Evolutionary conservation across 1,140 invertebrate genomes (phyloP).

Genomic region (Drosophila kanapiae): DNA sequence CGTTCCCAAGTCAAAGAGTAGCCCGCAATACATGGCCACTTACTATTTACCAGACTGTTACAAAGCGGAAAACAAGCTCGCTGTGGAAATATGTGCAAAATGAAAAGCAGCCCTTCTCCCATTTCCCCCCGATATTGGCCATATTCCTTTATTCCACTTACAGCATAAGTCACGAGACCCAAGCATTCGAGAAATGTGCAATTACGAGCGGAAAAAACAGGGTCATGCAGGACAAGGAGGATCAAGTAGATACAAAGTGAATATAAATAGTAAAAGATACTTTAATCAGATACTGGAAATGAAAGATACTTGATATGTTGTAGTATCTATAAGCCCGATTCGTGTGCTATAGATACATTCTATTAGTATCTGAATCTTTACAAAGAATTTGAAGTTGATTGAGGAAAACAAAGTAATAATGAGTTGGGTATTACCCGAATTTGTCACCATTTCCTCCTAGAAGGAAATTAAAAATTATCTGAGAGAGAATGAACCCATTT

Average conservation of each 20-base stretch:
- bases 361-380: not conserved
- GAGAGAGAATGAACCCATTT: not conserved
- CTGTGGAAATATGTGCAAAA: constrained; percentile 69
- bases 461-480: not conserved
- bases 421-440: not conserved
- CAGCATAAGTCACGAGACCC: constrained; percentile 45
- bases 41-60: constrained; percentile 68
- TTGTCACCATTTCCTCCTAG: rapidly evolving
- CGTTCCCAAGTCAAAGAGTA: constrained; percentile 68
- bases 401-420: too few relatives aligned
- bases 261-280: not conserved
- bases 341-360: too few relatives aligned
- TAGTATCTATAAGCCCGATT: not conserved
- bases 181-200: constrained; percentile 19
- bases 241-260: not conserved
- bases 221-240: constrained; percentile 12
- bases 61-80: constrained; percentile 67
- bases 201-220: constrained; percentile 21
- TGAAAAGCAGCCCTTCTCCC: constrained; percentile 25
- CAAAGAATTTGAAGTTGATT: not conserved
- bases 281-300: not conserved
- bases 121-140: constrained; percentile 12
- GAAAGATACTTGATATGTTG: not conserved
- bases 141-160: constrained; percentile 6
- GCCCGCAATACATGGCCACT: constrained; percentile 52